These are phyloP conservation scores for Drosophila tani DNA, from an alignment of 1,140 invertebrate species.

Conservation along the genomic window DNA sequence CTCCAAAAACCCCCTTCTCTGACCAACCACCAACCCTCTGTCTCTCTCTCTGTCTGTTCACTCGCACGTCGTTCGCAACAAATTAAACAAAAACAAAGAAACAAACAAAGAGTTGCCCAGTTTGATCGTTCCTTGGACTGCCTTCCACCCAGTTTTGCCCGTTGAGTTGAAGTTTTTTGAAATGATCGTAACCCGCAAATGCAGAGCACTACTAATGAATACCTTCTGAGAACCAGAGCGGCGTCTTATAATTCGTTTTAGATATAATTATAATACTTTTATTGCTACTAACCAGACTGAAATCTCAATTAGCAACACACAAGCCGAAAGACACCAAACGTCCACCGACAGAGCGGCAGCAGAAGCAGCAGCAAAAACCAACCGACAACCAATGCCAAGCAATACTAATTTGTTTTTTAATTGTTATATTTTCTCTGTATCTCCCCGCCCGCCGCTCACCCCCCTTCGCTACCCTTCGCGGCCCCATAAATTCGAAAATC, in stretches of 20 bases:
- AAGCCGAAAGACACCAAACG: conserved; percentile 46
- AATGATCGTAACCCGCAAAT: conserved; percentile 61
- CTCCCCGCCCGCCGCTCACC: conserved; percentile 6
- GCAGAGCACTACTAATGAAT: conserved; percentile 72
- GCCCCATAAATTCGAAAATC: conserved; percentile 12
- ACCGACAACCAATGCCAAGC: conserved; percentile 25
- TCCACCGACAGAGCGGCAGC: conserved; percentile 15
- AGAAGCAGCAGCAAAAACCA: conserved; percentile 29
- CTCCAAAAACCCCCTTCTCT: conserved; percentile 4
- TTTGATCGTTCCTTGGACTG: conserved; percentile 67
- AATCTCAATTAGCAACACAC: conserved; percentile 67
- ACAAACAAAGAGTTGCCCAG: conserved; percentile 44
- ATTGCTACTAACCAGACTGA: conserved; percentile 77
- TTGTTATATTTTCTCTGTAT: conserved; percentile 51
- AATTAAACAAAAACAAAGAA: not conserved
- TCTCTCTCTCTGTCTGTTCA: conserved; percentile 21
- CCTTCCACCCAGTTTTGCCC: conserved; percentile 55
- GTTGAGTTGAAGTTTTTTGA: conserved; percentile 68
- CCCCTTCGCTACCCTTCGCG: conserved; percentile 21
- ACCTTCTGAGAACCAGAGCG: conserved; percentile 37
- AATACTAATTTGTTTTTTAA: conserved; percentile 63
- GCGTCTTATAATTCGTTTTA: conserved; percentile 30
- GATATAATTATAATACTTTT: conserved; percentile 55
- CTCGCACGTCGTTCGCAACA: conserved; percentile 61
- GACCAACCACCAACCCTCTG: not conserved